Conservation (phyloP, 2,113 vertebrate species). For the Gallinago paraguaiae region DNA sequence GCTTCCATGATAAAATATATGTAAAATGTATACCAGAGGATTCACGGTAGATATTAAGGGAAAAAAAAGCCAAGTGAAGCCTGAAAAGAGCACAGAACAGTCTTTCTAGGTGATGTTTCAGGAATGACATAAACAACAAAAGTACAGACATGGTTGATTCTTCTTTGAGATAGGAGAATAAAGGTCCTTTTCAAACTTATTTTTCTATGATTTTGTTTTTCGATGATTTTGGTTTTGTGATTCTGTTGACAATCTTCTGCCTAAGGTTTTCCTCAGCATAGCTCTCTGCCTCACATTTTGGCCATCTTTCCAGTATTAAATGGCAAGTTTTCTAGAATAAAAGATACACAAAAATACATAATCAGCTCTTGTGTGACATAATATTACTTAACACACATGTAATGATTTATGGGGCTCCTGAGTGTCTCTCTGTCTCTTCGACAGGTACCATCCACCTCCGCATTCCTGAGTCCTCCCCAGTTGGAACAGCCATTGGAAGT, state of each 20-base stretch:
- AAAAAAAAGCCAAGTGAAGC: background rate
- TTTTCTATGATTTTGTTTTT: background rate
- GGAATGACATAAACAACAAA: background rate
- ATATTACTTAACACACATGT: background rate
- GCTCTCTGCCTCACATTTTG: background rate
- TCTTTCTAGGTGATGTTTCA: background rate
- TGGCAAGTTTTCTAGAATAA: background rate
- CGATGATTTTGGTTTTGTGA: background rate
- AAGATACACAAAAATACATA: background rate
- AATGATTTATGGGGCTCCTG: background rate
- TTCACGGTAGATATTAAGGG: background rate
- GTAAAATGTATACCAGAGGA: background rate
- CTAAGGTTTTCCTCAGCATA: background rate
- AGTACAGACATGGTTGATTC: background rate
- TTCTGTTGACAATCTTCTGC: background rate
- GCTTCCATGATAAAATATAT: background rate
- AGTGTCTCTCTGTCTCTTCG: slow-evolving; percentile 29
- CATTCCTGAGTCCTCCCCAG: slow-evolving; percentile 77
- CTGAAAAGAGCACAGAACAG: background rate
- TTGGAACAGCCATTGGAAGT: slow-evolving; percentile 79
- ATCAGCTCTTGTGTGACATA: background rate
- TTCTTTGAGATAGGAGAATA: background rate
- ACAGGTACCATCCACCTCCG: slow-evolving; percentile 79
- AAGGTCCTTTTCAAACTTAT: background rate
- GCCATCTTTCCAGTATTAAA: background rate